phyloP scores from a whole-genome alignment of 2,113 vertebrate species.

The Cettia cetti region DNA sequence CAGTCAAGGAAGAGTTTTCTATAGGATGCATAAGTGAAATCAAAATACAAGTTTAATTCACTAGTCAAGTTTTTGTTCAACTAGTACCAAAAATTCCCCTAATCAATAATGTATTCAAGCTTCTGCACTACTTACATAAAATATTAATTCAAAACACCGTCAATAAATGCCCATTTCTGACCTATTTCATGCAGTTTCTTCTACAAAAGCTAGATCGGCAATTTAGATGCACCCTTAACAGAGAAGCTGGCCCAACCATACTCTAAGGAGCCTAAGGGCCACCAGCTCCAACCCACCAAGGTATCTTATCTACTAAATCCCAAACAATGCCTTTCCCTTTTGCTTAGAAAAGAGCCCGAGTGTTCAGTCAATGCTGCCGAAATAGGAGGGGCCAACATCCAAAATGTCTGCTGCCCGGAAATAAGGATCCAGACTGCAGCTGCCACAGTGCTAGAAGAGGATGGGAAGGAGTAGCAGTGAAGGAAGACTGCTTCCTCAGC shows the following conservation, averaged over 20 bases:
- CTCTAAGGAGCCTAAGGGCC: background rate
- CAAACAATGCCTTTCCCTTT: background rate
- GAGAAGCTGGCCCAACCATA: background rate
- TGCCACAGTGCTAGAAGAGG: background rate
- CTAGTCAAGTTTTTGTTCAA: background rate
- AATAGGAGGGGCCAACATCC: fast-evolving
- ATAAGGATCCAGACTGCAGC: background rate
- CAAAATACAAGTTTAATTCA: background rate
- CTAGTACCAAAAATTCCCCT: background rate
- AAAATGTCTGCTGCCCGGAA: background rate
- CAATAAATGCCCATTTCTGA: background rate
- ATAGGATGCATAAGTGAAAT: background rate
- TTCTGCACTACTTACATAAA: background rate
- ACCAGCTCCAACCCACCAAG: background rate
- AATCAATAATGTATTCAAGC: background rate
- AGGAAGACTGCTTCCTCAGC: background rate
- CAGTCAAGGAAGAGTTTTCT: background rate
- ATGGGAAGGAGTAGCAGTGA: background rate
- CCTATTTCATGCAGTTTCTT: background rate
- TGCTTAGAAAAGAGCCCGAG: background rate
- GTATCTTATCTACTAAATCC: background rate
- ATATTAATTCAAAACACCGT: background rate
- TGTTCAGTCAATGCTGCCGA: background rate
- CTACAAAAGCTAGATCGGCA: background rate
- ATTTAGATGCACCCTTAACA: background rate